Conservation (phyloP, 2,888 invertebrate genomes). For the Lepeophtheirus nordmannii region DNA sequence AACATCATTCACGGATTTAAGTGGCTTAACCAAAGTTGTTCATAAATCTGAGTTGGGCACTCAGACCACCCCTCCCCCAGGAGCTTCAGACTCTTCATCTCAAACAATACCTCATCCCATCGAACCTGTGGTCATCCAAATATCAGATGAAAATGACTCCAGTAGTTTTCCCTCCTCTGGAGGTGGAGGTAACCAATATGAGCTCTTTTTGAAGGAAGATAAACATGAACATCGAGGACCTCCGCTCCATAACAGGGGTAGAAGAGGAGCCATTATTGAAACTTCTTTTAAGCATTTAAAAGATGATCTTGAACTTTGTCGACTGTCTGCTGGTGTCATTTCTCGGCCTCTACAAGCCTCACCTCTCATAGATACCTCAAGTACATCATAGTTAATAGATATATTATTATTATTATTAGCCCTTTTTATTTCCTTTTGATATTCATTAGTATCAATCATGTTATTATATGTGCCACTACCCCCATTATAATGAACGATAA, state of each 20-base stretch:
- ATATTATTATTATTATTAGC: too few relatives aligned
- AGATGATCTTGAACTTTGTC: background rate
- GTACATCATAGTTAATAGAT: background rate
- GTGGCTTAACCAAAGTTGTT: background rate
- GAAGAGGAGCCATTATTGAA: background rate
- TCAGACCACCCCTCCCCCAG: background rate
- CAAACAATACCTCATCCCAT: background rate
- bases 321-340: background rate
- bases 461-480: too few relatives aligned
- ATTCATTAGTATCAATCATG: too few relatives aligned
- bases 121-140: background rate
- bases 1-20: constrained; percentile 16
- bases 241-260: background rate
- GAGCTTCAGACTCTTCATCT: background rate
- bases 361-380: constrained; percentile 8
- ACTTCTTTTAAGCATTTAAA: background rate
- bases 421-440: too few relatives aligned
- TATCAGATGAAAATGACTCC: background rate
- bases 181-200: background rate
- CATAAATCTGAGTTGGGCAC: background rate
- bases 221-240: background rate
- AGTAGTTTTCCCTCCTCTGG: background rate
- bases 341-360: background rate
- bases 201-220: background rate
- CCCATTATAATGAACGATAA: too few relatives aligned